Percentiles rank a stretch among this genome's conserved stretches.
Conservation (phyloP, 2,797 vertebrate genomes). For the Pachyuromys duprasi region DNA sequence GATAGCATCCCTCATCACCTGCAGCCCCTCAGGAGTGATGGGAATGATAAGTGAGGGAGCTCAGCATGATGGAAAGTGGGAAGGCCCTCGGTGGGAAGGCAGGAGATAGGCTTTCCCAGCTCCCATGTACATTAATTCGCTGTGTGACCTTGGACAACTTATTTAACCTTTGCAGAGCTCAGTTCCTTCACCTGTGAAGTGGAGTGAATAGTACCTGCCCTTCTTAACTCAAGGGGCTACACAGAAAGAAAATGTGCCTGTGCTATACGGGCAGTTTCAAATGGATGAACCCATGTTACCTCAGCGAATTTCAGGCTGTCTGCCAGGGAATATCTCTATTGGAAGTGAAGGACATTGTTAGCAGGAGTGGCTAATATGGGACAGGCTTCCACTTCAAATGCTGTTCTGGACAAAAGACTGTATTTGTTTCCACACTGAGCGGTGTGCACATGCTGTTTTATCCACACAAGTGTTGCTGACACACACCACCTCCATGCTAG, state of each 20-base stretch:
- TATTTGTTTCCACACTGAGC: background rate
- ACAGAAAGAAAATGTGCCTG: constrained; percentile 16
- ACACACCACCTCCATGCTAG: background rate
- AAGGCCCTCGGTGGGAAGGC: background rate
- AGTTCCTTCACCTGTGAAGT: constrained; percentile 65
- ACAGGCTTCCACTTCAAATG: background rate
- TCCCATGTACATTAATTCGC: background rate
- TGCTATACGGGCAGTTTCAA: constrained; percentile 39
- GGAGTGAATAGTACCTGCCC: constrained; percentile 49
- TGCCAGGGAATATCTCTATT: constrained; percentile 7
- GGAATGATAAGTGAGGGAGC: background rate
- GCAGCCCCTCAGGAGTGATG: background rate
- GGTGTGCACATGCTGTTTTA: background rate
- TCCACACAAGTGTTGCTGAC: background rate
- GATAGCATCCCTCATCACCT: background rate
- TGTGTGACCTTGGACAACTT: constrained; percentile 49
- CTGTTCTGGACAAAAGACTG: background rate
- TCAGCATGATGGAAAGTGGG: background rate
- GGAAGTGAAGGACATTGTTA: background rate
- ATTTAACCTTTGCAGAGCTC: constrained; percentile 46
- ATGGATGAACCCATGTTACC: background rate
- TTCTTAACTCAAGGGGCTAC: background rate
- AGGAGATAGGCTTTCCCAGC: background rate
- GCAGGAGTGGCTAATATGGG: background rate
- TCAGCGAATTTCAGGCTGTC: background rate